phyloP scores from a whole-genome alignment of 1,140 invertebrate genomes.

The Druon quercuslanigerum region DNA sequence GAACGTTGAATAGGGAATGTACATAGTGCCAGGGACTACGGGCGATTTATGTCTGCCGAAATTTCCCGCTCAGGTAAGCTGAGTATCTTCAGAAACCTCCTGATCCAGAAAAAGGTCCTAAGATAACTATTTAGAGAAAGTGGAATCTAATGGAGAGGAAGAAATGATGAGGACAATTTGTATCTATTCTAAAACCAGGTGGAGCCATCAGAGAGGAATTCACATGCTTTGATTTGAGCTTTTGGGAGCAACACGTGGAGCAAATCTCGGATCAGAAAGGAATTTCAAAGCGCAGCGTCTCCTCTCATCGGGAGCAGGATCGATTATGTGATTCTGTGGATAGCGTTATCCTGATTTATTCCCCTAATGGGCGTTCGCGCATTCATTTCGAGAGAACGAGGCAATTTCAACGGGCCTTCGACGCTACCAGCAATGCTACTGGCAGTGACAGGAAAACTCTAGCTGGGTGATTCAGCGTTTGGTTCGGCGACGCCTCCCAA shows the following conservation, averaged over 20 bases:
- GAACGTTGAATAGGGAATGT: slow-evolving; percentile 45
- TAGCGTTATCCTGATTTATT: slow-evolving; percentile 76
- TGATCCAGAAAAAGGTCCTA: not conserved
- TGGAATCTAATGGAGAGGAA: slow-evolving; percentile 3
- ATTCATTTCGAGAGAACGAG: slow-evolving; percentile 74
- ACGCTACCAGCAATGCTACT: slow-evolving; percentile 64
- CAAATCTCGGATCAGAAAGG: not conserved
- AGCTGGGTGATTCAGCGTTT: slow-evolving; percentile 75
- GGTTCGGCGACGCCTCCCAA: slow-evolving; percentile 74
- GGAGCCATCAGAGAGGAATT: slow-evolving; percentile 18
- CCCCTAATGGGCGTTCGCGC: slow-evolving; percentile 76
- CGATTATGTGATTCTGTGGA: slow-evolving; percentile 73
- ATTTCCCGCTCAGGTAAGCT: slow-evolving; percentile 17
- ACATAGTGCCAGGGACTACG: slow-evolving; percentile 13
- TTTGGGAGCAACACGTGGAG: not conserved
- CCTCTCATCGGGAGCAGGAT: slow-evolving; percentile 56
- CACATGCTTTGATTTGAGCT: slow-evolving; percentile 35
- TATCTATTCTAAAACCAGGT: no score
- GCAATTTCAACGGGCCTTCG: slow-evolving; percentile 71
- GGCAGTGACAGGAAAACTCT: slow-evolving; percentile 75
- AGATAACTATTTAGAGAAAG: no score
- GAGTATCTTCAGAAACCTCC: not conserved
- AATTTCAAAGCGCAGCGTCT: slow-evolving; percentile 14
- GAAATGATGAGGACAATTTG: slow-evolving; percentile 53
- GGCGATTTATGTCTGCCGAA: slow-evolving; percentile 46